These are phyloP conservation scores for Diloba caeruleocephala DNA, from an alignment of 2,888 invertebrate species.

Conservation along the genomic window DNA sequence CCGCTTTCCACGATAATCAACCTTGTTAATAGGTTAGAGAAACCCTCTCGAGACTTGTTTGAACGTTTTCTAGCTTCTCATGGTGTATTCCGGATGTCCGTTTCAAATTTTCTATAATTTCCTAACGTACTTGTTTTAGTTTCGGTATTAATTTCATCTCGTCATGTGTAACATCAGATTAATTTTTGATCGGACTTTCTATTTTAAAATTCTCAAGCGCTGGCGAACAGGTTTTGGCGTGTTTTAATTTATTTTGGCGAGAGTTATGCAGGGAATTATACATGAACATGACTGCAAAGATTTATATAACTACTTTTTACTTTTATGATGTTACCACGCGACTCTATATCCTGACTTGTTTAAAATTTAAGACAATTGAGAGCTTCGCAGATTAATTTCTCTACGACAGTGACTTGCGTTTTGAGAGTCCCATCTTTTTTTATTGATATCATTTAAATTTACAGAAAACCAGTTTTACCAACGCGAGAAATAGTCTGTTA, in stretches of 20 bases:
- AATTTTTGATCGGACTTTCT: slow-evolving; percentile 72
- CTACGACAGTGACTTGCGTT: slow-evolving; percentile 31
- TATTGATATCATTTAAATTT: slow-evolving; percentile 41
- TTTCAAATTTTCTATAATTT: slow-evolving; percentile 56
- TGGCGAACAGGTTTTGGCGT: slow-evolving; percentile 63
- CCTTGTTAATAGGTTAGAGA: slow-evolving; percentile 85
- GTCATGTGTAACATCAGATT: slow-evolving; percentile 51
- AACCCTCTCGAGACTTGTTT: slow-evolving; percentile 75
- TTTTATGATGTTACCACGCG: slow-evolving; percentile 59
- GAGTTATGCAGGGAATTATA: slow-evolving; percentile 68
- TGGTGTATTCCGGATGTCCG: slow-evolving; percentile 68
- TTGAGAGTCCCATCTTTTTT: slow-evolving; percentile 25
- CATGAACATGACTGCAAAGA: slow-evolving; percentile 58
- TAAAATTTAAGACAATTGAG: slow-evolving; percentile 44
- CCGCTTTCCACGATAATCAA: slow-evolving; percentile 84
- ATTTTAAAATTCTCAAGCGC: slow-evolving; percentile 72
- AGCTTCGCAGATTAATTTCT: slow-evolving; percentile 50
- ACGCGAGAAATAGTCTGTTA: slow-evolving; percentile 53
- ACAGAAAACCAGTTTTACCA: slow-evolving; percentile 61
- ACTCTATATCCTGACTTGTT: slow-evolving; percentile 46
- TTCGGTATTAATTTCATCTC: slow-evolving; percentile 41
- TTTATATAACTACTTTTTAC: slow-evolving; percentile 75
- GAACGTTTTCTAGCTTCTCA: slow-evolving; percentile 76
- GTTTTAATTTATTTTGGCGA: slow-evolving; percentile 75
- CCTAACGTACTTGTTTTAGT: slow-evolving; percentile 46